phyloP scores from a whole-genome alignment of 1,140 invertebrate species.

The Reticulitermes speratus region DNA sequence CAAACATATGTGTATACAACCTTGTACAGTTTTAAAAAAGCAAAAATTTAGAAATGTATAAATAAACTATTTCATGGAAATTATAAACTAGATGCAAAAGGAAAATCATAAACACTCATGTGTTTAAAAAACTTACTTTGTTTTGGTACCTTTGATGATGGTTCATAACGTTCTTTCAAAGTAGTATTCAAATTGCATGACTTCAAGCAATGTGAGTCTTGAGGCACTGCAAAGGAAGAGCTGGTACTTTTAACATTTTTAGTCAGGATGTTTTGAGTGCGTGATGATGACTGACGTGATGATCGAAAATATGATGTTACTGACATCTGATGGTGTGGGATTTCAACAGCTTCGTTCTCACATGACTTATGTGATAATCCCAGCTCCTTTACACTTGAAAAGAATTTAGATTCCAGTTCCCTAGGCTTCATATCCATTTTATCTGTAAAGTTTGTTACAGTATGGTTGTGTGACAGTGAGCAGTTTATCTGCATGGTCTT shows the following conservation, averaged over 20 bases:
- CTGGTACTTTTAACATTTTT: neutral
- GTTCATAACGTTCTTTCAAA: neutral
- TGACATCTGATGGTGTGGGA: neutral
- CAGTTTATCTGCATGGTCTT: conserved; percentile 9
- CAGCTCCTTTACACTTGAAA: neutral
- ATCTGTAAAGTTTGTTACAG: neutral
- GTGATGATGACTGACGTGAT: neutral
- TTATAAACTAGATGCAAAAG: too few relatives aligned
- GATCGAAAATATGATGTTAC: conserved; percentile 9
- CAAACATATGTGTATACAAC: too few relatives aligned
- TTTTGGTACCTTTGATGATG: neutral
- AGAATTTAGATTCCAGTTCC: neutral
- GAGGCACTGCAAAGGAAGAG: neutral
- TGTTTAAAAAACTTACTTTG: neutral
- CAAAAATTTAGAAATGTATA: too few relatives aligned
- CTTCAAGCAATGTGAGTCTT: neutral
- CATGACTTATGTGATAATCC: neutral
- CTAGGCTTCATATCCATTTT: neutral
- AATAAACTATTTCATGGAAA: too few relatives aligned
- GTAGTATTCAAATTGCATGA: neutral
- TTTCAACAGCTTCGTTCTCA: neutral
- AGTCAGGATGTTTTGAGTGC: neutral
- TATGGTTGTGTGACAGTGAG: neutral
- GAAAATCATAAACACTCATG: too few relatives aligned
- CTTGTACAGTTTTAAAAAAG: too few relatives aligned